Evolutionary conservation across 2,113 vertebrate species (phyloP).

Genomic region (Semicossyphus pulcher): DNA sequence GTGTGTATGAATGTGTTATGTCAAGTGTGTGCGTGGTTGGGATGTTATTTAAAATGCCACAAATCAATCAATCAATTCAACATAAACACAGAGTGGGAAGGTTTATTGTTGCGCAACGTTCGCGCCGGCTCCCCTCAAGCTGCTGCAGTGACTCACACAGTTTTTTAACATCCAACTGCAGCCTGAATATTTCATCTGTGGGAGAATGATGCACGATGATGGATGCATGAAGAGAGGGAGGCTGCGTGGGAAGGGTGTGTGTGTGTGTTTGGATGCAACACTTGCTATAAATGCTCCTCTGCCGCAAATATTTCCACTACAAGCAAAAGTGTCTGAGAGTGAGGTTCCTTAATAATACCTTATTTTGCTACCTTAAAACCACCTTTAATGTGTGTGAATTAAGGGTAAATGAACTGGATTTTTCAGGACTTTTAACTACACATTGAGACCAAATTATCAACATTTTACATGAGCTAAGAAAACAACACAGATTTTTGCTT

Average conservation of each 20-base stretch:
- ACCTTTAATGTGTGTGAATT: rapidly evolving
- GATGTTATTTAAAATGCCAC: constrained; percentile 22
- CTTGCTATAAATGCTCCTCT: neutral
- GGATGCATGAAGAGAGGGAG: constrained; percentile 20
- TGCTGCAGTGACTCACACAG: constrained; percentile 51
- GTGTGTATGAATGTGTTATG: neutral
- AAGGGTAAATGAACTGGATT: neutral
- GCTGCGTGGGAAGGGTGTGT: constrained; percentile 60
- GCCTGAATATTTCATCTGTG: constrained; percentile 39
- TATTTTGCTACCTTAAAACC: neutral
- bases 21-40: neutral
- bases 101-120: constrained; percentile 29
- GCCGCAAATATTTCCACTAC: constrained; percentile 3
- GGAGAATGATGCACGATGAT: constrained; percentile 32
- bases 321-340: neutral
- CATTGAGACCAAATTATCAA: neutral
- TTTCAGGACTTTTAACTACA: neutral
- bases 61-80: constrained; percentile 18
- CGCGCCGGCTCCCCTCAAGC: constrained; percentile 35
- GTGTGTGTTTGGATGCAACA: constrained; percentile 30
- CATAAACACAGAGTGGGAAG: constrained; percentile 41
- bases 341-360: neutral
- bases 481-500: neutral
- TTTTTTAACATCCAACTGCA: constrained; percentile 28
- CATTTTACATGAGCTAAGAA: neutral